A percentile compares a stretch with the other conserved stretches of the same genome.
These are phyloP conservation scores for Zeugodacus cucurbitae DNA, from an alignment of 1,140 invertebrate genomes.

Conservation along the genomic window DNA sequence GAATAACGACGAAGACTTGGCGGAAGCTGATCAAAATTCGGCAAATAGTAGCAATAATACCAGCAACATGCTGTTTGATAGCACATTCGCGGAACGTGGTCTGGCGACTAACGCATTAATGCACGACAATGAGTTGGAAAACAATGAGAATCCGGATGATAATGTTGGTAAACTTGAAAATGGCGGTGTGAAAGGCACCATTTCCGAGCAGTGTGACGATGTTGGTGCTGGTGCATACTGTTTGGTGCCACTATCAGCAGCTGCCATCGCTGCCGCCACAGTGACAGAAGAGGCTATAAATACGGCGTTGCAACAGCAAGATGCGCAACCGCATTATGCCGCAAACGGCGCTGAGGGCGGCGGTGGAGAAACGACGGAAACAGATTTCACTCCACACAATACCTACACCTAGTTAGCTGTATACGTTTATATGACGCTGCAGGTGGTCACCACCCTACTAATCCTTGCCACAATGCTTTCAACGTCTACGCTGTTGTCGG, in stretches of 20 bases:
- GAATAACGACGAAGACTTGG: conserved; percentile 67
- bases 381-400: not conserved
- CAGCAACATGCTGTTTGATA: conserved; percentile 33
- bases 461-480: not conserved
- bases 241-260: not conserved
- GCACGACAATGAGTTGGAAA: conserved; percentile 51
- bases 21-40: conserved; percentile 69
- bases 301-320: not conserved
- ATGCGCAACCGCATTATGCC: not conserved
- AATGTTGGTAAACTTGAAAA: conserved; percentile 30
- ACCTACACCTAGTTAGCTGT: not conserved
- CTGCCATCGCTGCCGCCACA: not conserved
- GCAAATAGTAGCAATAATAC: conserved; percentile 46
- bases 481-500: not conserved
- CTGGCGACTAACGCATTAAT: not conserved
- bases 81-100: not conserved
- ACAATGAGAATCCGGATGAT: conserved; percentile 60
- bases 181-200: not conserved
- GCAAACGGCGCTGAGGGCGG: not conserved
- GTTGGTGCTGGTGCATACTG: not conserved
- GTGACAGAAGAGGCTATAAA: not conserved
- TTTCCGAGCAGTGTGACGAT: not conserved
- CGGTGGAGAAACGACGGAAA: not conserved
- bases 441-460: not conserved
- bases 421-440: not conserved